Base-by-base conservation (phyloP, 2,888 invertebrate species). In the Phorcus lineatus region DNA sequence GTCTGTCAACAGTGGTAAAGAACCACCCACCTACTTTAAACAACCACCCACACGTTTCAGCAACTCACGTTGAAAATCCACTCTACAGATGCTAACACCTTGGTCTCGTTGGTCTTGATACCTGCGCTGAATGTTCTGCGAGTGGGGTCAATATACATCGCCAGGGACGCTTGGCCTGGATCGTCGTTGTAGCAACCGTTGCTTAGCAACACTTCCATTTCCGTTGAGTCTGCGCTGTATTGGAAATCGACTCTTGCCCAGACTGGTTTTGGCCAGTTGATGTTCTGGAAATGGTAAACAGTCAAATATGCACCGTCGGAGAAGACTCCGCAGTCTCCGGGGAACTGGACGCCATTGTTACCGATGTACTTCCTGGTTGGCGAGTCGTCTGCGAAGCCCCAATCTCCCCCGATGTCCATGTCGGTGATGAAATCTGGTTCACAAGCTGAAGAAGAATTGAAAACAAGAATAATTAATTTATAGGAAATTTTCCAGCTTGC, bases 201-300 rank as follows among this genome's bases (percentile, higher is more conserved):
- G 28, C 62, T 62, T 13, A 62, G 16, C 28, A 62, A 28, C 62
- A 62, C 62, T 17, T 62, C 28, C 9, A 16, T 28, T 24, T 24
- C 24, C 28, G 28, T 62, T 13, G 24, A 28, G 9, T 24, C 24
- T 28, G 62, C 13, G 62, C 24, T 28, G 22, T 62, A 62, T 28
- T 62, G 62, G 24, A 62, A 62, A 4, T 24, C 28, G 16, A 62
- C 62, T 17, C 62, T 62, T 28, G 28, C 62, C 62, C 62, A 62
- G 16, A 62, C 62, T 6, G 62, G 62, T 24, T 62, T 28, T 6
- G 62, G 62, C 62, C 62, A 62, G 62, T 62, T 28, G 22, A 62
- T 62, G 62, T 62, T 62, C 62, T 62, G 62, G 62, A 28, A 62
- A 28, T 62, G 62, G 62, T 28, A 62, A 28, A 62, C 62, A 16